phyloP scores from a whole-genome alignment of 2,113 vertebrate species.

The Bubo scandiacus region DNA sequence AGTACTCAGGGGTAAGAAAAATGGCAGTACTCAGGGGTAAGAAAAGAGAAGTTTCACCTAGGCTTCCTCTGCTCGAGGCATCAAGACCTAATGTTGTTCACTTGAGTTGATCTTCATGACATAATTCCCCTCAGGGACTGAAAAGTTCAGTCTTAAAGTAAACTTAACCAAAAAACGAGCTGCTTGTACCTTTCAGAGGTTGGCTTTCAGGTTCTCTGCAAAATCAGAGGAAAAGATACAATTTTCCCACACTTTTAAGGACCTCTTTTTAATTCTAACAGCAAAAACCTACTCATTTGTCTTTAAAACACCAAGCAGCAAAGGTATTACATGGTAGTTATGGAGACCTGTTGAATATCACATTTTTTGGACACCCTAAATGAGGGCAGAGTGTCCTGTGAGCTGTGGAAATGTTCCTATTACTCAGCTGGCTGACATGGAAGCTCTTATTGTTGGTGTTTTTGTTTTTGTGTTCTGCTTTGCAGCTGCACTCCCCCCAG shows the following conservation, averaged over 20 bases:
- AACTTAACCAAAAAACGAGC: not conserved
- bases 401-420: constrained; percentile 28
- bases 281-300: not conserved
- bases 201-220: not conserved
- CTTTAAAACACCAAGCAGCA: not conserved
- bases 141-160: not conserved
- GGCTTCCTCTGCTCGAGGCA: not conserved
- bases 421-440: constrained; percentile 50
- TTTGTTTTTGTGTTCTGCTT: constrained; percentile 48
- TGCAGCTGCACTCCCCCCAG: constrained; percentile 44
- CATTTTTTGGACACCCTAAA: not conserved
- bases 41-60: not conserved
- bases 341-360: not conserved
- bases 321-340: not conserved
- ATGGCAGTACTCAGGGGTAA: not conserved
- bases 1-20: not conserved
- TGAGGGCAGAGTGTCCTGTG: constrained; percentile 6
- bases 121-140: not conserved
- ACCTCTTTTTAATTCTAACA: not conserved
- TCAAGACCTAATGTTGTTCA: not conserved
- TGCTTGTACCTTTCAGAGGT: not conserved
- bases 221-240: not conserved
- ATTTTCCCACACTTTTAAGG: not conserved
- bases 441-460: constrained; percentile 21
- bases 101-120: not conserved